Evolutionary conservation across 2,888 invertebrate genomes (phyloP), one percentile per base, ranked within the genome.

Genomic region (Helobdella robusta): DNA sequence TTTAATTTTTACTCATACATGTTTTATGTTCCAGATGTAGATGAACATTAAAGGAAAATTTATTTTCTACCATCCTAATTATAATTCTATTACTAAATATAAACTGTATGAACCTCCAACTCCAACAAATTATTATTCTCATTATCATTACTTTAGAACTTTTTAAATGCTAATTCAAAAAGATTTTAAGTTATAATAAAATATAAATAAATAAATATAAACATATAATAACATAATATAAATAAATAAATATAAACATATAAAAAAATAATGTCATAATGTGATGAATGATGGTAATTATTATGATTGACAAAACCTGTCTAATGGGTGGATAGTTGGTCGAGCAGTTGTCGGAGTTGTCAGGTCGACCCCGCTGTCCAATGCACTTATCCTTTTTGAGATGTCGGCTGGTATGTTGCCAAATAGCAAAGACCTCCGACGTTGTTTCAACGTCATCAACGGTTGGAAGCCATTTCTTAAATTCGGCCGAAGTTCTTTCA

Each of bases 371-470:
- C 52, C 50, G 20, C 46, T 28, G 50, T 66, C 52, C 20, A 20
- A n/a, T 18, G 36, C 34, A 15, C 8, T 18, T 20, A 28, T 6
- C 8, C 28, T 25, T n/a, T n/a, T 32, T 5, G 52, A 34, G 40
- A 63, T 30, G 20, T 46, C 63, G 25, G 63, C n/a, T 15, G 46
- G 40, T 23, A 46, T 20, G 23, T 25, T 62, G 28, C 60, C 59
- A 20, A 48, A 28, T 4, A 66, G 46, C 2, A 66, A 23, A 15
- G 63, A 63, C 28, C 66, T 62, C n/a, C 66, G 52, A 2, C 61
- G 48, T 32, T 60, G 50, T 44, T 63, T 62, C 15, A 52, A 35
- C 32, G 66, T 66, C 58, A 66, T 66, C 8, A 28, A 23, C 1
- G 58, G 62, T 23, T 20, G 36, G 40, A 46, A 48, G 3, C 32